phyloP scores from a whole-genome alignment of 2,797 vertebrate genomes.

The Acanthopagrus latus region DNA sequence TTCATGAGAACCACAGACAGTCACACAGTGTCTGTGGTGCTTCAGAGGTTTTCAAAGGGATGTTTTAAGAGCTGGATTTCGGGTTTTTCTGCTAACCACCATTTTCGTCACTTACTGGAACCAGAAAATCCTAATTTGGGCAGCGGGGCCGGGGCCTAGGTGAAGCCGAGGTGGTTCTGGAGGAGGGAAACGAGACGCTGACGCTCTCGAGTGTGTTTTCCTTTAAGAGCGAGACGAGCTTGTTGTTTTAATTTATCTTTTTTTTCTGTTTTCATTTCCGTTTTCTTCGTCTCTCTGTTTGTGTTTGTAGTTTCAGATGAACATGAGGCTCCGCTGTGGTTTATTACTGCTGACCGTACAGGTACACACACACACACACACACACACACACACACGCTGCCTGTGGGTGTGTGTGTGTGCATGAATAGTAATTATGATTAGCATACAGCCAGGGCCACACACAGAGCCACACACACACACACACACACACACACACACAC shows the following conservation, averaged over 20 bases:
- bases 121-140: conserved; percentile 26
- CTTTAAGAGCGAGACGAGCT: conserved; percentile 8
- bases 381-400: conserved; percentile 67
- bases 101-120: conserved; percentile 54
- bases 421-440: conserved; percentile 75
- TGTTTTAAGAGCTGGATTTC: conserved; percentile 44
- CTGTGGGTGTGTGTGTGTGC: conserved; percentile 32
- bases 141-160: neutral
- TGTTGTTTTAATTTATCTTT: conserved; percentile 22
- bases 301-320: conserved; percentile 67
- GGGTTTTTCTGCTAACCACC: conserved; percentile 17
- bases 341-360: conserved; percentile 85
- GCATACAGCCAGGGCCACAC: conserved; percentile 73
- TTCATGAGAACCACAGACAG: neutral
- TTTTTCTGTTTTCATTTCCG: conserved; percentile 48
- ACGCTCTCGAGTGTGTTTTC: conserved; percentile 31
- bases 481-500: conserved; percentile 62
- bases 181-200: neutral
- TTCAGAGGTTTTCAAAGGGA: conserved; percentile 12
- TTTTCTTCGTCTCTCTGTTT: conserved; percentile 49
- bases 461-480: conserved; percentile 57
- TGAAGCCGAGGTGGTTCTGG: conserved; percentile 6
- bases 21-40: conserved; percentile 1
- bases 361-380: conserved; percentile 70
- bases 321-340: conserved; percentile 68